These are phyloP conservation scores for Chaenogobius annularis DNA, from an alignment of 2,113 vertebrate genomes.

Conservation along the genomic window DNA sequence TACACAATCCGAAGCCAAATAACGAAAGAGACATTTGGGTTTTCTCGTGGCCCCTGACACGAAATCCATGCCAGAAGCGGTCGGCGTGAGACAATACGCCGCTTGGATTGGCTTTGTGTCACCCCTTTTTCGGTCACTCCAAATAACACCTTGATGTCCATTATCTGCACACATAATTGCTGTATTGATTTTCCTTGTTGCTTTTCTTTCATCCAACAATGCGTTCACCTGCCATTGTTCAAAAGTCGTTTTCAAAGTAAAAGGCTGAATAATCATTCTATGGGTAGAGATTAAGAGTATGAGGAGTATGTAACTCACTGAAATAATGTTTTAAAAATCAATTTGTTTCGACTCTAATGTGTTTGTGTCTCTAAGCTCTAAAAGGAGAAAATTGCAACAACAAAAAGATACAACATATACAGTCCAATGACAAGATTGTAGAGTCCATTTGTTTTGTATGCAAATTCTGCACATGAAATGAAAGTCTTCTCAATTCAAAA, in stretches of 20 bases:
- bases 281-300: slow-evolving; percentile 35
- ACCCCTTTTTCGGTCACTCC: slow-evolving; percentile 63
- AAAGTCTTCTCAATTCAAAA: too few relatives aligned
- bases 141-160: slow-evolving; percentile 75
- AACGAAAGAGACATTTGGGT: slow-evolving; percentile 34
- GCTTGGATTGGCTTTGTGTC: slow-evolving; percentile 73
- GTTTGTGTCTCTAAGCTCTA: background rate
- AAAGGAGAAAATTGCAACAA: background rate
- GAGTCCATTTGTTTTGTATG: background rate
- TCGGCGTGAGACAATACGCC: slow-evolving; percentile 60
- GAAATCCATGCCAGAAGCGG: slow-evolving; percentile 63
- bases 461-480: too few relatives aligned
- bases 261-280: slow-evolving; percentile 53
- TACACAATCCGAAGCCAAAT: slow-evolving; percentile 50
- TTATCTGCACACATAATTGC: slow-evolving; percentile 78
- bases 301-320: slow-evolving; percentile 16
- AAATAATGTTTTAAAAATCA: slow-evolving; percentile 8
- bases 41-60: slow-evolving; percentile 48
- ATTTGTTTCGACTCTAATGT: background rate
- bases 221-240: slow-evolving; percentile 59
- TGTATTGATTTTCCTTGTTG: slow-evolving; percentile 73
- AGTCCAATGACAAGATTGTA: background rate
- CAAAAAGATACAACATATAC: background rate
- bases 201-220: slow-evolving; percentile 59
- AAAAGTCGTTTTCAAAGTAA: slow-evolving; percentile 58